Percentiles rank a stretch among this genome's conserved stretches.
phyloP scores from a whole-genome alignment of 2,797 vertebrate species.

The Novumbra hubbsi region DNA sequence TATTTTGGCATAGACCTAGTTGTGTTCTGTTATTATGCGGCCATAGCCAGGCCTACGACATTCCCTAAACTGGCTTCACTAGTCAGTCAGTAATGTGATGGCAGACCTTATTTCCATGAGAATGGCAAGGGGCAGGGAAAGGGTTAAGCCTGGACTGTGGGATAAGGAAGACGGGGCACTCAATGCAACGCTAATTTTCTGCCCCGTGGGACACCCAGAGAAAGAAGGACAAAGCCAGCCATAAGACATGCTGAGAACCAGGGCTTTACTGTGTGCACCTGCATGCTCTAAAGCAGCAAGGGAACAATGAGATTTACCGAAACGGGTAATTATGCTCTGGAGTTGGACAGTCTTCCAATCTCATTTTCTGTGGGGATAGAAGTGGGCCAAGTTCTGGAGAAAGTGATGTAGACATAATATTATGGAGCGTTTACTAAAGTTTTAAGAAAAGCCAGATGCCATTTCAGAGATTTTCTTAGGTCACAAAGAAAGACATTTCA shows the following conservation, averaged over 20 bases:
- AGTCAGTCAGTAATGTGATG: constrained; percentile 31
- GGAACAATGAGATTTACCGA: constrained; percentile 42
- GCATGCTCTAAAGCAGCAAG: constrained; percentile 47
- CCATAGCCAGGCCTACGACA: background rate
- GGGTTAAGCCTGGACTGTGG: constrained; percentile 50
- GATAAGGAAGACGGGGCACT: constrained; percentile 45
- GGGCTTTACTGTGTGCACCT: constrained; percentile 52
- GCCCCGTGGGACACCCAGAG: constrained; percentile 49
- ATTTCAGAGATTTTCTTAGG: background rate
- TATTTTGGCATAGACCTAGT: background rate
- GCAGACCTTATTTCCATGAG: constrained; percentile 52
- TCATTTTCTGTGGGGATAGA: constrained; percentile 28
- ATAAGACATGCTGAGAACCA: constrained; percentile 49
- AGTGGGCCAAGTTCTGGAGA: constrained; percentile 27
- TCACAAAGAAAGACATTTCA: no score
- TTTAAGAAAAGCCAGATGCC: no score
- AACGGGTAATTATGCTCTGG: constrained; percentile 51
- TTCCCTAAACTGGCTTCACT: constrained; percentile 39
- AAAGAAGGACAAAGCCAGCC: constrained; percentile 51
- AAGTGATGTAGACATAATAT: background rate
- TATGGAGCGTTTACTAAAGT: no score
- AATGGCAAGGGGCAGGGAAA: constrained; percentile 46
- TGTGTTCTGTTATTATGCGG: background rate
- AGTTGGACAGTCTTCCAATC: constrained; percentile 33
- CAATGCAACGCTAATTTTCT: constrained; percentile 59